These are phyloP conservation scores for Hemibagrus wyckioides DNA, from an alignment of 2,113 vertebrate species.

Conservation along the genomic window DNA sequence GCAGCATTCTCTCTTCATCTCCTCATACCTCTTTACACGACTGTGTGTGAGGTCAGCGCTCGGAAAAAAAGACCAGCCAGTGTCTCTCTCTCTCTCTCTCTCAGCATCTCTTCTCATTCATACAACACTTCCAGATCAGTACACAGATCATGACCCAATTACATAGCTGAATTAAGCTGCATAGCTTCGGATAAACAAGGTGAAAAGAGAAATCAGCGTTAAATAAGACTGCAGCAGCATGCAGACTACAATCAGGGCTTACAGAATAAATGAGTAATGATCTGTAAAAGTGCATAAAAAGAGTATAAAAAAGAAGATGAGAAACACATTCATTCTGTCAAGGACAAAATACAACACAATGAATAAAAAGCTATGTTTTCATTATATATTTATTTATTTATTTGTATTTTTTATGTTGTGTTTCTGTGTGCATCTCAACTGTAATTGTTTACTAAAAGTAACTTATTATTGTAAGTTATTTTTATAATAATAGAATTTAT, in stretches of 20 bases:
- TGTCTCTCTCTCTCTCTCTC: not conserved
- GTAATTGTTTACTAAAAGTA: too few relatives aligned
- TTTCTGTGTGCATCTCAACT: too few relatives aligned
- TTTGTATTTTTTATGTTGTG: too few relatives aligned
- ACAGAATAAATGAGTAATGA: not conserved
- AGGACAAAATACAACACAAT: not conserved
- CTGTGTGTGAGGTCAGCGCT: constrained; percentile 68
- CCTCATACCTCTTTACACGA: constrained; percentile 66
- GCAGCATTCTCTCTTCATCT: constrained; percentile 47
- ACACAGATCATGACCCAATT: not conserved
- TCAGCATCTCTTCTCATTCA: not conserved
- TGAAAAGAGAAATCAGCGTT: not conserved
- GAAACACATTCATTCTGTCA: not conserved
- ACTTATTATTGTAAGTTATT: too few relatives aligned
- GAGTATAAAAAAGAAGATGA: not conserved
- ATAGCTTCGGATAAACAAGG: not conserved
- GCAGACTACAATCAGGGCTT: not conserved
- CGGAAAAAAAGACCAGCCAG: constrained; percentile 58
- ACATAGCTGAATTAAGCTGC: not conserved
- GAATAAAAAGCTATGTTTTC: not conserved
- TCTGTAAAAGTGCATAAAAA: not conserved
- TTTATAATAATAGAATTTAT: too few relatives aligned
- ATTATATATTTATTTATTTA: too few relatives aligned
- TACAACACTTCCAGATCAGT: constrained; percentile 50
- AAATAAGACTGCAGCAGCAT: not conserved